Evolutionary conservation across 2,113 vertebrate genomes (phyloP), one percentile per base, ranked within the genome.

Genomic region (Podarcis cretensis): DNA sequence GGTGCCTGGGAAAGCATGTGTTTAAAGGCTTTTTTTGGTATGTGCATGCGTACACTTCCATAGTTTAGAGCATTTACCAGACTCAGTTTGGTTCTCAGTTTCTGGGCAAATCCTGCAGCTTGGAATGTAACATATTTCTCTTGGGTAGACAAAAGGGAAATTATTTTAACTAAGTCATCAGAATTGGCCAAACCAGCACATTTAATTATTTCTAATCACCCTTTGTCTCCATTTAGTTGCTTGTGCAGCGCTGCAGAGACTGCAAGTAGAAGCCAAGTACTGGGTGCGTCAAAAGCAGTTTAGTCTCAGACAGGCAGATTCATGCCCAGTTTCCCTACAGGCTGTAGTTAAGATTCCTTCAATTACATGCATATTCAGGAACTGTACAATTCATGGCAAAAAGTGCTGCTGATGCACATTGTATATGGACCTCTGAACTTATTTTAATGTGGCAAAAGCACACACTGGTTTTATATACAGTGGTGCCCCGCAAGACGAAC

Each of bases 191-290:
- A 81, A 57, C 54, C 35, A 40, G 59, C 69, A 48, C 4, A 25
- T 74, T 73, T 81, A 87, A 87, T 87, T 87, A 87, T 57, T 81
- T 71, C 21, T 87, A 87, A 87, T 73, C 43, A 81, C 66, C 43
- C 6, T 87, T 71, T 81, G 43, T 43, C 86, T 86, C 13, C 79
- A 57, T 57, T 57, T 69, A 86, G 16, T 82, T 68, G 81, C 54
- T 75, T 35, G 5, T 79, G 35, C 14, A 32, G 66, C 27, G 54
- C 77, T 32, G 25, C 25, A 37, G 54, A 84, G 76, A 73, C 76
- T 10, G 9, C 23, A 48, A 74, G 37, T 66, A n/a, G 27, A 85
- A 89, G 76, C 83, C 37, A 80, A 89, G 30, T 6, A 57, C 37
- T 75, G 37, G 69, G 54, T 32, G 27, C 23, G 54, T 25, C 80